Conservation (phyloP, 2,888 invertebrate species). For the Hermaeophaga mercurialis region DNA sequence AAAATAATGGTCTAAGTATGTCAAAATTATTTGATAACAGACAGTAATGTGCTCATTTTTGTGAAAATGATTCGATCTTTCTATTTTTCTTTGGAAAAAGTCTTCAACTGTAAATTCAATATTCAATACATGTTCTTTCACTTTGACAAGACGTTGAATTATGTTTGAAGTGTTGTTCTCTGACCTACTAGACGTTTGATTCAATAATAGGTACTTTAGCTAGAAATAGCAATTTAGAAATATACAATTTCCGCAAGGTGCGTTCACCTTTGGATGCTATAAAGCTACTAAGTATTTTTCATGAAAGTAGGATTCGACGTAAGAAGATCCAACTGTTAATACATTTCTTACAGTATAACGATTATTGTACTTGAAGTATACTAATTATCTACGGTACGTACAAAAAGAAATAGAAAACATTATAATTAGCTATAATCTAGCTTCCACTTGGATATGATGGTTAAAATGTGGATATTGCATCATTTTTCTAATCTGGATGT, state of each 20-base stretch:
- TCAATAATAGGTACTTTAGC: too few relatives aligned
- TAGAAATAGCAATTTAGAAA: too few relatives aligned
- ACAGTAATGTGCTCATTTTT: too few relatives aligned
- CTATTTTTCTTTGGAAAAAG: too few relatives aligned
- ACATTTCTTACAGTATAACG: neutral
- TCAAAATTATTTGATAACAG: too few relatives aligned
- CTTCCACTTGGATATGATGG: slow-evolving; percentile 22
- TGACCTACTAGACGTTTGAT: too few relatives aligned
- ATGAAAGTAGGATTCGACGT: neutral
- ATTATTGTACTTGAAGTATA: neutral
- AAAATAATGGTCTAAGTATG: too few relatives aligned
- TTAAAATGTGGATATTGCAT: slow-evolving; percentile 24
- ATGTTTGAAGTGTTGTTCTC: too few relatives aligned
- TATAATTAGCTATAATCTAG: slow-evolving; percentile 13
- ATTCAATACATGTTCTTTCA: too few relatives aligned
- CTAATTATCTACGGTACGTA: neutral
- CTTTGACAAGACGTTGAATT: too few relatives aligned
- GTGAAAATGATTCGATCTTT: too few relatives aligned
- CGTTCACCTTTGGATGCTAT: neutral
- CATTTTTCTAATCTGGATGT: slow-evolving; percentile 20
- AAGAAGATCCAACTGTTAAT: neutral
- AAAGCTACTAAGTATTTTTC: neutral
- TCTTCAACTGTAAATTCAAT: too few relatives aligned
- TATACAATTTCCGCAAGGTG: neutral
- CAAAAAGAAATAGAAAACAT: slow-evolving; percentile 12